Percentiles rank a stretch among this genome's conserved stretches.
Conservation (phyloP, 92 coral and sea anemone species). For the Epizoanthus stellaris region DNA sequence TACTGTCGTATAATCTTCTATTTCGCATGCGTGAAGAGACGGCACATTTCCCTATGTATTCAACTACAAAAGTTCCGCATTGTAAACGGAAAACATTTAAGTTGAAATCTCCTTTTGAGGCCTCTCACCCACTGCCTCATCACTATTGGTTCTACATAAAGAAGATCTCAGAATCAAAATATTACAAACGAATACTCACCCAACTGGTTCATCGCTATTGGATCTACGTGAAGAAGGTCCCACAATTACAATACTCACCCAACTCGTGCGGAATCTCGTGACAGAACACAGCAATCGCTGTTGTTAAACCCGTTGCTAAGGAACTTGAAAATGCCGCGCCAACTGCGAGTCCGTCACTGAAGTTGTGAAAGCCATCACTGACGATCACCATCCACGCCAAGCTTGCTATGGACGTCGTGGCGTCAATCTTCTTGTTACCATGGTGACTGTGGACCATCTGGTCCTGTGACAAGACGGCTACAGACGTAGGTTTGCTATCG, state of each 20-base stretch:
- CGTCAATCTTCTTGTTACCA: constrained; percentile 53
- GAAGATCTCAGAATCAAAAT: too few relatives aligned
- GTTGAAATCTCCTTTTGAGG: too few relatives aligned
- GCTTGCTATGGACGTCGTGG: constrained; percentile 76
- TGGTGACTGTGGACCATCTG: constrained; percentile 52
- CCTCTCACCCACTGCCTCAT: too few relatives aligned
- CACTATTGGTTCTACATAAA: too few relatives aligned
- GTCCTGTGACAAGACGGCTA: background rate
- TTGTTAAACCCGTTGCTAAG: constrained; percentile 85
- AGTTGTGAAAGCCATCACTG: constrained; percentile 95
- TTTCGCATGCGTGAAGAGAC: too few relatives aligned
- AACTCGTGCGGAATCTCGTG: constrained; percentile 94
- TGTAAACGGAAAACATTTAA: too few relatives aligned
- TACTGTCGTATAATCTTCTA: too few relatives aligned
- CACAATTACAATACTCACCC: constrained; percentile 52
- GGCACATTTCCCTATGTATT: too few relatives aligned
- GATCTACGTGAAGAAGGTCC: too few relatives aligned
- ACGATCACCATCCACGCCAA: constrained; percentile 99
- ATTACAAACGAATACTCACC: too few relatives aligned
- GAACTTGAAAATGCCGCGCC: constrained; percentile 94
- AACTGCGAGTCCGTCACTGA: constrained; percentile 95
- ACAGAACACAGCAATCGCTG: constrained; percentile 93
- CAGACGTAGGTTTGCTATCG: background rate
- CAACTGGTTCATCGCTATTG: too few relatives aligned
- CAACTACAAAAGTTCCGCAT: too few relatives aligned